These are phyloP conservation scores for Poecilia wingei DNA, from an alignment of 2,797 vertebrate genomes.

Conservation along the genomic window DNA sequence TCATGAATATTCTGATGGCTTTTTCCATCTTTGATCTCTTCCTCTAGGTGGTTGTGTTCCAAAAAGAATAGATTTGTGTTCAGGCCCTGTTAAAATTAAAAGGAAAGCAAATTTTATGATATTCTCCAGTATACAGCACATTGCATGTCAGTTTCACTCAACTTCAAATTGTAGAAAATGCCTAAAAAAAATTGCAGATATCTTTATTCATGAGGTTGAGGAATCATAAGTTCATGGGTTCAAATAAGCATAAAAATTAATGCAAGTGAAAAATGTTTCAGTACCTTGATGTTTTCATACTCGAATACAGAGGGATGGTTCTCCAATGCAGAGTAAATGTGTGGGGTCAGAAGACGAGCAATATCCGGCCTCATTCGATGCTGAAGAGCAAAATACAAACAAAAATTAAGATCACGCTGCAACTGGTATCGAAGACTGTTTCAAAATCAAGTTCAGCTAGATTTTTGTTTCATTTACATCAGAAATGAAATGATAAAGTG, in stretches of 20 bases:
- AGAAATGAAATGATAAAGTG: neutral
- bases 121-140: neutral
- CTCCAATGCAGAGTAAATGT: slow-evolving; percentile 89
- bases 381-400: slow-evolving; percentile 67
- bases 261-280: slow-evolving; percentile 31
- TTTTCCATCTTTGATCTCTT: slow-evolving; percentile 87
- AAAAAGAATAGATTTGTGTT: slow-evolving; percentile 90
- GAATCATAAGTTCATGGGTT: slow-evolving; percentile 4
- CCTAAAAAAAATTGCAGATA: neutral
- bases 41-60: slow-evolving; percentile 85
- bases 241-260: slow-evolving; percentile 4
- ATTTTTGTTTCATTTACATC: neutral
- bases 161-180: slow-evolving; percentile 12
- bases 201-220: neutral
- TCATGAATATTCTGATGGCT: slow-evolving; percentile 92
- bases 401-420: slow-evolving; percentile 13
- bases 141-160: neutral
- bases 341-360: slow-evolving; percentile 89
- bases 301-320: slow-evolving; percentile 91
- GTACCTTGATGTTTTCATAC: slow-evolving; percentile 91
- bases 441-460: neutral
- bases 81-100: slow-evolving; percentile 81
- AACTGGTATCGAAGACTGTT: neutral
- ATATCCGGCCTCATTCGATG: slow-evolving; percentile 97
- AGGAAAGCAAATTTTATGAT: neutral